Percentiles rank a stretch among this genome's conserved stretches.
These are phyloP conservation scores for Mesoligia furuncula DNA, from an alignment of 2,888 invertebrate genomes.

Conservation along the genomic window DNA sequence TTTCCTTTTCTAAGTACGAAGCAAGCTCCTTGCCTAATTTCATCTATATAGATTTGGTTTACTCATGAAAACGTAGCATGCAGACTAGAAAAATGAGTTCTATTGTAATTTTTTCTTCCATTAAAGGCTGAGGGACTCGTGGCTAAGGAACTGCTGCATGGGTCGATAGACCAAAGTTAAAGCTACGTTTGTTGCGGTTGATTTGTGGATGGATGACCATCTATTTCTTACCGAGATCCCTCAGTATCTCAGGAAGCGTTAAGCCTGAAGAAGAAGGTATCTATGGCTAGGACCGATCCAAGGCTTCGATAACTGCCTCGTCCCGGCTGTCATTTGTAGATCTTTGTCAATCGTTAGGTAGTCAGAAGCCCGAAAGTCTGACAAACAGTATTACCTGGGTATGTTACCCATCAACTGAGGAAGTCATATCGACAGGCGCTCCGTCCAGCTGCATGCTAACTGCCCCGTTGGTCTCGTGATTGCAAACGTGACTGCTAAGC, in stretches of 20 bases:
- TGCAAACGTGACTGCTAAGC: too few relatives aligned
- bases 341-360: not conserved
- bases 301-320: not conserved
- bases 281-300: too few relatives aligned
- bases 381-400: not conserved
- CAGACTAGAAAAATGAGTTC: not conserved
- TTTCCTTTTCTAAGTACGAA: slow-evolving; percentile 17
- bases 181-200: not conserved
- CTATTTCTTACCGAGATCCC: not conserved
- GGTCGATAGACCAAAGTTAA: not conserved
- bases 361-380: too few relatives aligned
- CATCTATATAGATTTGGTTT: slow-evolving; percentile 25
- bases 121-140: not conserved
- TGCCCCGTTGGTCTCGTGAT: too few relatives aligned
- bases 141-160: not conserved
- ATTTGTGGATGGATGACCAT: not conserved
- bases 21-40: slow-evolving; percentile 24
- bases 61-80: not conserved
- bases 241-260: not conserved
- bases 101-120: not conserved
- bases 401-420: not conserved
- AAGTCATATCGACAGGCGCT: not conserved
- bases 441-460: too few relatives aligned
- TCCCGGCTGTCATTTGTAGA: not conserved
- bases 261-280: not conserved